phyloP scores from a whole-genome alignment of 2,888 invertebrate species.

The Megaustenia siamemsis region DNA sequence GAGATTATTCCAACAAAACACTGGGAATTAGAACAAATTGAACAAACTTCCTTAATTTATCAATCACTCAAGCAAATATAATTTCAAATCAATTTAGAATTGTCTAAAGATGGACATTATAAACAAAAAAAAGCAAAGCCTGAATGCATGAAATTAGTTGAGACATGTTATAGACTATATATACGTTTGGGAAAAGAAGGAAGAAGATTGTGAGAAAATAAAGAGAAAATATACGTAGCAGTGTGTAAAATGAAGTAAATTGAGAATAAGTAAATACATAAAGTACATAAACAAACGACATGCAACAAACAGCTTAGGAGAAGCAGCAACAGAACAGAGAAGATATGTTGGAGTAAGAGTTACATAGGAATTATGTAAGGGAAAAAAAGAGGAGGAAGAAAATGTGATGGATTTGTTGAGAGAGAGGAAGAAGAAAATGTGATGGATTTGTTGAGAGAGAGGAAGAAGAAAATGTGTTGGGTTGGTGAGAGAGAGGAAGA shows the following conservation, averaged over 20 bases:
- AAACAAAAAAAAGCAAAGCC: background rate
- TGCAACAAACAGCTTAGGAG: background rate
- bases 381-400: slow-evolving; percentile 5
- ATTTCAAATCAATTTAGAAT: background rate
- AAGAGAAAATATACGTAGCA: background rate
- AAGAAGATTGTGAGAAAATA: background rate
- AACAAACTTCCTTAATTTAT: no score
- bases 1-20: no score
- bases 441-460: no score
- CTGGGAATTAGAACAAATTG: no score
- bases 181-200: background rate
- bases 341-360: background rate
- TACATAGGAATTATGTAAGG: background rate
- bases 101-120: background rate
- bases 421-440: no score
- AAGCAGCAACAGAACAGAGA: background rate
- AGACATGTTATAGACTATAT: background rate
- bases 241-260: background rate
- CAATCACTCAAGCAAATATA: no score
- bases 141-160: background rate
- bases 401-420: no score
- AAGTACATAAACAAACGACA: background rate
- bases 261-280: slow-evolving; percentile 5
- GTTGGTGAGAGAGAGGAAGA: no score
- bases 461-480: no score